phyloP scores from a whole-genome alignment of 92 coral and sea anemone species.

The Meandrina meandrites region DNA sequence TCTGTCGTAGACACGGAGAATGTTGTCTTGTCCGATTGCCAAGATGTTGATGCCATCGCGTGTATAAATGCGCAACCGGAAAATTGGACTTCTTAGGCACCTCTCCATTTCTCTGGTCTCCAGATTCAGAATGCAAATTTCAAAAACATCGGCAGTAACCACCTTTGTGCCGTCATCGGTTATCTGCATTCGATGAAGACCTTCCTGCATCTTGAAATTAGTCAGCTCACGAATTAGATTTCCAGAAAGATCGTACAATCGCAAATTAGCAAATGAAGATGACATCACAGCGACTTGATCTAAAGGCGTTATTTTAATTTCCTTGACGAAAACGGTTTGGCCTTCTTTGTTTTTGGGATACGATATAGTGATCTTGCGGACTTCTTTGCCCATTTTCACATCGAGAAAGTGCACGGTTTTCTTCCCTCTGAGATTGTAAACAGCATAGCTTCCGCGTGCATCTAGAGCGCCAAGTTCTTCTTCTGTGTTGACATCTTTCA shows the following conservation, averaged over 20 bases:
- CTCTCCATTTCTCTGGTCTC: constrained; percentile 75
- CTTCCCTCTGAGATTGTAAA: constrained; percentile 68
- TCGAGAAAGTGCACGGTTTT: constrained; percentile 74
- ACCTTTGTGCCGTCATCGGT: constrained; percentile 88
- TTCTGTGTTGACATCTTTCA: constrained; percentile 71
- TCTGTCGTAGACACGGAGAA: constrained; percentile 87
- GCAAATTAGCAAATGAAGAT: constrained; percentile 67
- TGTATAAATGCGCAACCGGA: constrained; percentile 70
- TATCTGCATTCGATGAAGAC: constrained; percentile 73
- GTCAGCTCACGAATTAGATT: constrained; percentile 75
- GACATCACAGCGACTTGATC: constrained; percentile 81
- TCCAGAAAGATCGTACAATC: constrained; percentile 79
- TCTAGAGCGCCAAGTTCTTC: constrained; percentile 76
- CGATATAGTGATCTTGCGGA: constrained; percentile 66
- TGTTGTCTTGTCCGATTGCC: constrained; percentile 73
- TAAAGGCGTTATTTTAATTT: constrained; percentile 64
- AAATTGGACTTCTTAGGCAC: constrained; percentile 74
- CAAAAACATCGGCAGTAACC: constrained; percentile 76
- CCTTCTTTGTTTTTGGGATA: constrained; percentile 51
- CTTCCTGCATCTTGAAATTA: constrained; percentile 75
- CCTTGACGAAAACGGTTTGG: constrained; percentile 52
- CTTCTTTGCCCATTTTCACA: constrained; percentile 71
- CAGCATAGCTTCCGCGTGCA: constrained; percentile 68
- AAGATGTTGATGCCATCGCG: constrained; percentile 77
- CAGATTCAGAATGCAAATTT: constrained; percentile 77